A percentile compares a stretch with the other conserved stretches of the same genome.
Conservation (phyloP, 2,888 invertebrate species). For the Pseudococcus viburni region DNA sequence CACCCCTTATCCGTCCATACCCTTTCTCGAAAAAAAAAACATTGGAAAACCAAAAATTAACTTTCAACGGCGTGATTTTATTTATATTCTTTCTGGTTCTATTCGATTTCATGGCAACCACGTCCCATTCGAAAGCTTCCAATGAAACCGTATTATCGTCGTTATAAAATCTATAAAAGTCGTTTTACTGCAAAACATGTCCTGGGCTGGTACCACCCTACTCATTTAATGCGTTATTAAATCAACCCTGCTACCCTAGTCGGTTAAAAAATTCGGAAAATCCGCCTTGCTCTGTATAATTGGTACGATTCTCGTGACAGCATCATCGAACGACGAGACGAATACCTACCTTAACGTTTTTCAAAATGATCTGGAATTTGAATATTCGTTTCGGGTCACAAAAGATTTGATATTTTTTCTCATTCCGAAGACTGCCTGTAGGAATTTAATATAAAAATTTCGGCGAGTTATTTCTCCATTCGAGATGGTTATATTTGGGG, state of each 20-base stretch:
- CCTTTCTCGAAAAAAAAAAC: too few species aligned
- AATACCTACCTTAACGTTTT: background rate
- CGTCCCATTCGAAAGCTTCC: background rate
- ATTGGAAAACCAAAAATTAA: too few species aligned
- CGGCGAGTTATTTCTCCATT: slow-evolving; percentile 9
- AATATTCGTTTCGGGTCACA: background rate
- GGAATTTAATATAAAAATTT: slow-evolving; percentile 46
- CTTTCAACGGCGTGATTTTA: background rate
- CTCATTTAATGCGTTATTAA: slow-evolving; percentile 12
- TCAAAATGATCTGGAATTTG: slow-evolving; percentile 3
- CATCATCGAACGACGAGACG: background rate
- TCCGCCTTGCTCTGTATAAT: background rate
- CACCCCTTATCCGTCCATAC: too few species aligned
- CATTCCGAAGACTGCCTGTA: background rate
- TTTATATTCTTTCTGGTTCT: background rate
- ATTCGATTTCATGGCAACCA: background rate
- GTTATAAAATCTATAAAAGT: background rate
- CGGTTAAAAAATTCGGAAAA: background rate
- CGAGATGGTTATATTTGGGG: too few species aligned
- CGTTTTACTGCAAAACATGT: background rate
- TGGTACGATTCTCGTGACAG: background rate
- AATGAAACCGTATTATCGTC: background rate
- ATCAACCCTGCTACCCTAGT: background rate
- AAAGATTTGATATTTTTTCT: slow-evolving; percentile 32
- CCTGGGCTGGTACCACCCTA: background rate